phyloP scores from a whole-genome alignment of 2,888 invertebrate species.

The Deroplatys truncata region DNA sequence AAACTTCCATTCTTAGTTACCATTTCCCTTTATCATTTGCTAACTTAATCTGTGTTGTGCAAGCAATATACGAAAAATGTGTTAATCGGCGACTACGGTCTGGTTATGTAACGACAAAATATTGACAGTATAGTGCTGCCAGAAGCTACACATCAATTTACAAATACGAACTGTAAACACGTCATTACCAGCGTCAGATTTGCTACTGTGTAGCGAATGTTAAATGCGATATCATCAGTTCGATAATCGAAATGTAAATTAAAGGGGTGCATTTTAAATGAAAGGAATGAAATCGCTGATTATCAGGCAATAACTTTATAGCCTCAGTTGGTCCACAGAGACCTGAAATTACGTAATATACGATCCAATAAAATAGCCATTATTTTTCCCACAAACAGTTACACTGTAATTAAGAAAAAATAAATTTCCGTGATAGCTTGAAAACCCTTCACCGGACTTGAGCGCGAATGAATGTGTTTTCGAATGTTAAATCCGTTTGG shows the following conservation, averaged over 20 bases:
- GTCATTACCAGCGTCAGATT: neutral
- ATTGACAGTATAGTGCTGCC: neutral
- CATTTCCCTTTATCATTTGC: no score
- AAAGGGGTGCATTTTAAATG: neutral
- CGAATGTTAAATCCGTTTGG: no score
- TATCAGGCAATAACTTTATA: neutral
- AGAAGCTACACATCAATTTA: neutral
- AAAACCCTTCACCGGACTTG: neutral
- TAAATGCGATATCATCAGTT: neutral
- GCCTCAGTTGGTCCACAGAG: neutral
- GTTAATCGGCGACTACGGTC: neutral
- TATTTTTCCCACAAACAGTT: neutral
- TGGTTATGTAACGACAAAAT: neutral
- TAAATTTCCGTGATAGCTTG: neutral
- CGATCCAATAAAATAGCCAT: neutral
- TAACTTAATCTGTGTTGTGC: no score
- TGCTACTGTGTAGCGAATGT: neutral
- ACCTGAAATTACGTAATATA: neutral
- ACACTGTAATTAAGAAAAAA: neutral
- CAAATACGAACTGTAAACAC: neutral
- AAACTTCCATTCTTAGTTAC: no score
- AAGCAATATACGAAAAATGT: neutral
- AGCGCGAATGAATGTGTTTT: no score
- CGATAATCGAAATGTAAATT: neutral
- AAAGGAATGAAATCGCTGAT: neutral